Evolutionary conservation across 2,888 invertebrate genomes (phyloP), one percentile per base, ranked within the genome.

Genomic region (Barypeithes pellucidus): DNA sequence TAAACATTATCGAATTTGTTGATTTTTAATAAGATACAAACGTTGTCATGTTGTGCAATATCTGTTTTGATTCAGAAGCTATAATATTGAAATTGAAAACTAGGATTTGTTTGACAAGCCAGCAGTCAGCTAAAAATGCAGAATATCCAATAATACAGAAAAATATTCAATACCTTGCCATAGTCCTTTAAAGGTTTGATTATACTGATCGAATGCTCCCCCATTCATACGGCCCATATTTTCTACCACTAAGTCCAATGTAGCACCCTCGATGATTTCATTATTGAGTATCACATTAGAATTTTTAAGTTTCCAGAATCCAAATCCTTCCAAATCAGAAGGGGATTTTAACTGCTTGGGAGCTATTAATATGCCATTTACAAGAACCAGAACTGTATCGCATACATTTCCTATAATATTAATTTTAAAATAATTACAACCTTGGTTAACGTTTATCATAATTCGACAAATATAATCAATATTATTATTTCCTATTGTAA

Each of bases 201-300:
- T 76, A 60, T 89, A 88, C 47, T 89, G 81, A 18, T 79, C 73
- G 22, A 80, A 76, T 73, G 12, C 87, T 81, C 83, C 84, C 71
- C 80, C 83, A 84, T 95, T 95, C 52, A 94, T 89, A 63, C 95
- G 89, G 8, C 97, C 97, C 87, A 94, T 94, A 83, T 94, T 95
- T 86, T 97, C 96, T 1, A 87, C 86, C 1, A 90, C 78, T 5
- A 89, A 72, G 59, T 86, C 85, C 24, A 89, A 71, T 9, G 82
- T 82, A 18, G 80, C 79, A 3, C 79, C 77, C 1, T 76, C 77
- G 14, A 80, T 54, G 43, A 76, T 72, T 24, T 77, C 43, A 8
- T 75, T 59, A 7, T 79, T 78, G 41, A 86, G 67, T 9, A 67
- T 63, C 14, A 86, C 70, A 11, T 75, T 80, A 0, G 82, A 81